Percentiles rank a stretch among this genome's conserved stretches.
phyloP scores from a whole-genome alignment of 2,113 vertebrate species.

The Labeo catla region DNA sequence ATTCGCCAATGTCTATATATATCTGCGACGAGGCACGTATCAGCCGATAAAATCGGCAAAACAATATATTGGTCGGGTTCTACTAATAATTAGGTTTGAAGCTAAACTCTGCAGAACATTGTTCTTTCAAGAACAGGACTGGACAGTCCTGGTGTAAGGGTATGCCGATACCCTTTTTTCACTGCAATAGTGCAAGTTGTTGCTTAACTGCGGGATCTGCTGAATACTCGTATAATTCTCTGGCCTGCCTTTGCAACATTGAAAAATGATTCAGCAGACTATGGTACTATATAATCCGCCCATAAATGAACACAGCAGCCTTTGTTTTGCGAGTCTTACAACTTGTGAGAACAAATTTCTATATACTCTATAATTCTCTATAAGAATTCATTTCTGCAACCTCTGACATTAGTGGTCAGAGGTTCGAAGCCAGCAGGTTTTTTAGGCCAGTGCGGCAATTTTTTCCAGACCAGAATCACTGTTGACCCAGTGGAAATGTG shows the following conservation, averaged over 20 bases:
- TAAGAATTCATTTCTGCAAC: neutral
- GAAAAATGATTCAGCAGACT: neutral
- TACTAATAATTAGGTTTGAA: neutral
- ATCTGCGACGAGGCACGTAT: no score
- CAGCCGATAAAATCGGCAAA: no score
- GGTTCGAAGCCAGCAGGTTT: neutral
- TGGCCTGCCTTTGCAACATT: neutral
- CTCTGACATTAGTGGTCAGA: neutral
- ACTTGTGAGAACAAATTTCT: neutral
- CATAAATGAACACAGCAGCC: neutral
- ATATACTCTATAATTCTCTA: no score
- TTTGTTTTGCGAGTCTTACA: neutral
- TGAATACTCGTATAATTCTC: neutral
- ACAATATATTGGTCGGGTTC: no score
- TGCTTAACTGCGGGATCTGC: neutral
- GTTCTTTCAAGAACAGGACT: neutral
- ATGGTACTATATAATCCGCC: neutral
- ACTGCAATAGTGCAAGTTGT: neutral
- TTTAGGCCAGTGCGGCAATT: neutral
- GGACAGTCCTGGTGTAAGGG: neutral
- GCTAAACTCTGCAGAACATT: neutral
- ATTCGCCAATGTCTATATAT: no score
- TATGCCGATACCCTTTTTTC: neutral
- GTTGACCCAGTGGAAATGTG: no score
- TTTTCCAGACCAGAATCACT: no score